Base-by-base conservation (phyloP, 2,797 vertebrate genomes). In the Rhynchonycteris naso region DNA sequence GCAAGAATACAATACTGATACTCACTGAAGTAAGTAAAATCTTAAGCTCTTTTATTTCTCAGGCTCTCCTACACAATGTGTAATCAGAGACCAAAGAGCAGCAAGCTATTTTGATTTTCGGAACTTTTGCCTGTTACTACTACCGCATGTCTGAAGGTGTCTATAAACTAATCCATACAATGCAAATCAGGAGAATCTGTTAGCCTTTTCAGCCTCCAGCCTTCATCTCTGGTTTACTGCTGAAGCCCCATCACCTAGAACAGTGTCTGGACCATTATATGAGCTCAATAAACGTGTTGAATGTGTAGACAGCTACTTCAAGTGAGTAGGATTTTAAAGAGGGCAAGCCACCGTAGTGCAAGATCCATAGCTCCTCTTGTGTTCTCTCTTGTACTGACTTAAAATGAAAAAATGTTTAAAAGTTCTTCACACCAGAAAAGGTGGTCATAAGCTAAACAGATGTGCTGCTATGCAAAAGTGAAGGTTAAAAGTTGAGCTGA, bases 401-500 rank as follows among this genome's bases (percentile, higher is more conserved):
- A 52, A 68, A 79, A 87, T 43, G 9, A 58, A 58, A 66, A 88
- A 61, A 13, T 68, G 33, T 68, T 33, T 30, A 30, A 61, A 65
- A 65, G 30, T 61, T 50, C n/a, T 87, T 83, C 56, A 87, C 71
- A 80, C 63, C 71, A 69, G 56, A 63, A 38, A 66, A 85, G 38
- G 47, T 33, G n/a, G 15, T 87, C 47, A 52, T 50, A 92, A 72
- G 54, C 19, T 69, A 92, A 94, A 59, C 14, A 63, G 58, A 94
- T 63, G 58, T 10, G 35, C 71, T 83, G 11, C 24, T 76, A 12
- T 69, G n/a, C 28, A 93, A 72, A 92, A 92, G 43, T 56, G 18
- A 84, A 95, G 72, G 59, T 35, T 93, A 85, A 68, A 84, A 21
- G 26, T 38, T 74, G 52, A 96, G 85, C 12, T 92, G 82, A 89